A percentile compares a stretch with the other conserved stretches of the same genome.
These are phyloP conservation scores for Belonocnema kinseyi DNA, from an alignment of 1,140 invertebrate genomes.

Conservation along the genomic window DNA sequence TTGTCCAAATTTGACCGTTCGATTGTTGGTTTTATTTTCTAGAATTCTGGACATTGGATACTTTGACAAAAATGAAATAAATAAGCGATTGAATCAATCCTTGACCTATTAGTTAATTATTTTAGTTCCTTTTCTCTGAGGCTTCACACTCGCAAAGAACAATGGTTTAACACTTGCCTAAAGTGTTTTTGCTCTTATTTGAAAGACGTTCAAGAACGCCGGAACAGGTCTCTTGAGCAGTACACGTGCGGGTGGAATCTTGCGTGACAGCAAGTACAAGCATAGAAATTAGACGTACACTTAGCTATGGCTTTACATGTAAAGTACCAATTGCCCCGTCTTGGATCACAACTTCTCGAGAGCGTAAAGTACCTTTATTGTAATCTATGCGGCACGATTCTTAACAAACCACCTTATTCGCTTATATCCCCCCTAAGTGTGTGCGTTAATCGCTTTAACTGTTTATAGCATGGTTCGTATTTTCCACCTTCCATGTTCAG, in stretches of 20 bases:
- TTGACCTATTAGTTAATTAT: no score
- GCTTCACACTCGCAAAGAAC: no score
- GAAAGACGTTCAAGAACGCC: constrained; percentile 15
- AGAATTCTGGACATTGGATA: no score
- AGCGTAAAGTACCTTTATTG: constrained; percentile 19
- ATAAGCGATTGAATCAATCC: no score
- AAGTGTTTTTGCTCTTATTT: background rate
- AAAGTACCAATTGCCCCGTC: constrained; percentile 20
- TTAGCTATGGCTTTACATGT: constrained; percentile 19
- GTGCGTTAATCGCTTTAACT: constrained; percentile 19
- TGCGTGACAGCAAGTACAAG: constrained; percentile 29
- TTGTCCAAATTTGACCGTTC: no score
- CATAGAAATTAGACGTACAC: constrained; percentile 18
- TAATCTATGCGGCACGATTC: constrained; percentile 22
- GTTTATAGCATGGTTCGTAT: constrained; percentile 22
- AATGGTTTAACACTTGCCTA: background rate
- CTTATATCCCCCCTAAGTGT: constrained; percentile 4
- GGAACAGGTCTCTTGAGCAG: background rate
- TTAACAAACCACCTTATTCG: constrained; percentile 15
- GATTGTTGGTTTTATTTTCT: no score
- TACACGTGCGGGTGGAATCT: constrained; percentile 27
- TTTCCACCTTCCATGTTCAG: constrained; percentile 18
- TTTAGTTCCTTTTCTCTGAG: no score
- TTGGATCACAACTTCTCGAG: constrained; percentile 15
- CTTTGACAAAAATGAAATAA: no score